Conservation (phyloP, 2,113 vertebrate species). For the Sorex araneus region DNA sequence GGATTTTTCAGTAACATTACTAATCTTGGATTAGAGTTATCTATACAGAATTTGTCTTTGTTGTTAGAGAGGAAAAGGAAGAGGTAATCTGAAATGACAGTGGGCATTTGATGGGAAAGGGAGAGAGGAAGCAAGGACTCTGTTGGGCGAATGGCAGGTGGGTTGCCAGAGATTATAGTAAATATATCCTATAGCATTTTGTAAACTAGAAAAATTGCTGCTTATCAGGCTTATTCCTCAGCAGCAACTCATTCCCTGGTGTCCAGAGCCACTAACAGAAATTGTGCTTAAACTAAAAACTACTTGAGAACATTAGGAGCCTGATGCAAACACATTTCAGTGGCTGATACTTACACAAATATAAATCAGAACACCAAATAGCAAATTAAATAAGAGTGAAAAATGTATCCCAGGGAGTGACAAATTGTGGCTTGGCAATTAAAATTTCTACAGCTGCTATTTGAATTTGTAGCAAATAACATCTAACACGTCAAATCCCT, state of each 20-base stretch:
- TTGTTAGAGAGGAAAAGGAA: not conserved
- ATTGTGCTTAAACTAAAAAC: not conserved
- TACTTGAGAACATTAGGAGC: not conserved
- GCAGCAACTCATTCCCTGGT: not conserved
- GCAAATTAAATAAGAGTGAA: conserved; percentile 64
- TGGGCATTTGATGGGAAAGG: not conserved
- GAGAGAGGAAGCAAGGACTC: not conserved
- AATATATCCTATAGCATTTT: not conserved
- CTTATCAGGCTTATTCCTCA: not conserved
- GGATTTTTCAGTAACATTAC: not conserved
- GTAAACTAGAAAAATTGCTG: not conserved
- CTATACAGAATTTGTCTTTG: not conserved
- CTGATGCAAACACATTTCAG: conserved; percentile 36
- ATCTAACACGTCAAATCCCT: conserved; percentile 60
- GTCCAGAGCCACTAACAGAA: not conserved
- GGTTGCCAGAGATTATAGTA: not conserved
- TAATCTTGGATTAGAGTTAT: not conserved
- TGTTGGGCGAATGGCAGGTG: not conserved
- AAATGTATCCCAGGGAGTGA: conserved; percentile 58
- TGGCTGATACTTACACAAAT: conserved; percentile 13
- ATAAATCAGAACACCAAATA: conserved; percentile 48
- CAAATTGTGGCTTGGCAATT: conserved; percentile 65
- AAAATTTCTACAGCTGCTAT: conserved; percentile 59
- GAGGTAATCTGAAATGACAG: not conserved
- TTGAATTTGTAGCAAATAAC: conserved; percentile 67